Base-by-base conservation (phyloP, 2,113 vertebrate genomes). In the Equus przewalskii region DNA sequence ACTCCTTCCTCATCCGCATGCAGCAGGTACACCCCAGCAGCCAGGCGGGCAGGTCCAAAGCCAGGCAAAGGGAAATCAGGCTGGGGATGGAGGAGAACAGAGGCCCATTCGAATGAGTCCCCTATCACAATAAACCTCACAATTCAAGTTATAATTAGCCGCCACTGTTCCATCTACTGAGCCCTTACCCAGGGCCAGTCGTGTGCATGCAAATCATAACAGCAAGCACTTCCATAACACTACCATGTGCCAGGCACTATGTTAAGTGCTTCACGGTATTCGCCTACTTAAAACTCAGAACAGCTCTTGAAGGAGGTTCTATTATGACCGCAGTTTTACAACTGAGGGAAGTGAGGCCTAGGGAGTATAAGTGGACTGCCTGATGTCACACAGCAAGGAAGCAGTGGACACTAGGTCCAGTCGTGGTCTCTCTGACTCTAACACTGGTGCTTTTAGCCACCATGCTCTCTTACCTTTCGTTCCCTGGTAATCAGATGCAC, bases 1-100 rank as follows among this genome's bases (percentile, higher is more conserved):
- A 98, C 72, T 85, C 94, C 41, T 99, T 99, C 84, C 98, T 99
- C 56, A 93, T 98, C 86, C 98, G 70, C n/a, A 98, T 98, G 91
- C 73, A 91, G 41, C 82, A 98, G 98, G 98, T 98, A 80, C 4
- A 1, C 1, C 1, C 5, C n/a, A 46, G 21, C 16, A 64, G 15
- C 64, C 33, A 19, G 46, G 2, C 0, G 0, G 24, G 19, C 9
- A 28, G 15, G 4, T 5, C 1, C 80, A 54, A 49, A 56, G 46
- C 7, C 28, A 67, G n/a, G 49, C 28, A 60, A 75, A 26, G 28
- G 14, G 26, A 51, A 67, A 36, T 30, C 79, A 69, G 26, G 0
- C 54, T 7, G 12, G 6, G 33, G 56, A 5, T 1, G 26, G 22
- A 10, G 28, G 8, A 51, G 7, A 10, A 24, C 33, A 60, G 28